Evolutionary conservation across 2,113 vertebrate species (phyloP).

Genomic region (Damaliscus lunatus): DNA sequence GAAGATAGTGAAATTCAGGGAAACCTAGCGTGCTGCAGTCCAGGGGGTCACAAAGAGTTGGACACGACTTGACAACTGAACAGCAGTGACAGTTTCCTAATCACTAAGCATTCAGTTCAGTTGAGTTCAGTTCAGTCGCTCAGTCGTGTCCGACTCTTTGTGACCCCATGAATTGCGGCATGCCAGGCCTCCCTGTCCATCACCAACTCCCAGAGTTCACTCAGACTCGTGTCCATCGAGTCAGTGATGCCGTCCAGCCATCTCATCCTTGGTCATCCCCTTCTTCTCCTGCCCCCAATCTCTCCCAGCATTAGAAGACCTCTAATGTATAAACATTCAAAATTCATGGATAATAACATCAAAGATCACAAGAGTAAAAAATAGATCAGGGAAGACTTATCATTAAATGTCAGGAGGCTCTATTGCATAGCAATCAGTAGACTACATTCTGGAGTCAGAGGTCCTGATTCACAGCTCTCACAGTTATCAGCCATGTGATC

Average conservation of each 20-base stretch:
- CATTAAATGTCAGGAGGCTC: not conserved
- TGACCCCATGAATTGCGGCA: no score
- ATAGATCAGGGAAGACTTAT: not conserved
- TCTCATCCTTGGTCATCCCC: no score
- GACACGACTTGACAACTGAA: not conserved
- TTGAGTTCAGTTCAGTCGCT: no score
- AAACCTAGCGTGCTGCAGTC: not conserved
- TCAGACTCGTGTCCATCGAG: no score
- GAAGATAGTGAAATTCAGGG: not conserved
- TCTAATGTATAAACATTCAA: not conserved
- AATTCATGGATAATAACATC: not conserved
- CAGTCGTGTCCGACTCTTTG: no score
- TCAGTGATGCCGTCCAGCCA: no score
- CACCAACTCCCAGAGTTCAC: no score
- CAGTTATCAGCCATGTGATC: not conserved
- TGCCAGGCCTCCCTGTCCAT: no score
- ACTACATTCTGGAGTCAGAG: not conserved
- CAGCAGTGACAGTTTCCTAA: not conserved
- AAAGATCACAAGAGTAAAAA: not conserved
- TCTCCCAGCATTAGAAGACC: not conserved
- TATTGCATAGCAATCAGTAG: not conserved
- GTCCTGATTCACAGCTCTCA: not conserved
- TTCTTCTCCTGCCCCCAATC: no score
- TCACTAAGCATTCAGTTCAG: not conserved
- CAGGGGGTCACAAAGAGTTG: not conserved